phyloP scores from a whole-genome alignment of 1,140 invertebrate genomes.

The Micrasema minimum region DNA sequence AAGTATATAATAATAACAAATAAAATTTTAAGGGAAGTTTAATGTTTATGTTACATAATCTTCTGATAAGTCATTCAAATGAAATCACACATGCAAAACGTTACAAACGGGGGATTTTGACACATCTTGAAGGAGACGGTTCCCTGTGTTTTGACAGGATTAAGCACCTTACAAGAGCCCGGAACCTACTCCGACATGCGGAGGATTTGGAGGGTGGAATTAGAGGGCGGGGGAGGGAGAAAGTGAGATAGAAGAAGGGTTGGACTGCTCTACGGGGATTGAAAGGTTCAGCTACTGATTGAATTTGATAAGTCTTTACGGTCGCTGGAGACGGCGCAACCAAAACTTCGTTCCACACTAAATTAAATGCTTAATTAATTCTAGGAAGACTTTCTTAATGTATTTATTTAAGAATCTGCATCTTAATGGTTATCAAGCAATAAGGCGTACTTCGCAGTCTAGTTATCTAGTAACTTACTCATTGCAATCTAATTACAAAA shows the following conservation, averaged over 20 bases:
- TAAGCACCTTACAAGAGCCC: constrained; percentile 33
- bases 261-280: constrained; percentile 35
- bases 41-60: too few relatives aligned
- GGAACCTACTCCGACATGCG: constrained; percentile 1
- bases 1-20: too few relatives aligned
- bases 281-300: constrained; percentile 46
- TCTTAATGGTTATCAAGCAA: too few relatives aligned
- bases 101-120: constrained; percentile 36
- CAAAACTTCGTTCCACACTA: constrained; percentile 11
- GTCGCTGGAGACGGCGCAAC: constrained; percentile 18
- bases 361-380: constrained; percentile 14
- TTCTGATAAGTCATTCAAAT: constrained; percentile 11
- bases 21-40: too few relatives aligned
- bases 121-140: constrained; percentile 21
- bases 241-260: constrained; percentile 1
- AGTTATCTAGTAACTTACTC: too few relatives aligned
- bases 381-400: too few relatives aligned
- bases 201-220: constrained; percentile 21
- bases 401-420: too few relatives aligned
- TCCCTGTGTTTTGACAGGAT: constrained; percentile 39
- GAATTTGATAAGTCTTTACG: constrained; percentile 49
- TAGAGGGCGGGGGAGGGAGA: neutral
- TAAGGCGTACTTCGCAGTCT: too few relatives aligned
- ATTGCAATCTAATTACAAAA: too few relatives aligned
- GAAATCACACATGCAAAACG: constrained; percentile 34